These are phyloP conservation scores for Dendrocopos noguchii DNA, from an alignment of 2,113 vertebrate genomes.

Conservation along the genomic window DNA sequence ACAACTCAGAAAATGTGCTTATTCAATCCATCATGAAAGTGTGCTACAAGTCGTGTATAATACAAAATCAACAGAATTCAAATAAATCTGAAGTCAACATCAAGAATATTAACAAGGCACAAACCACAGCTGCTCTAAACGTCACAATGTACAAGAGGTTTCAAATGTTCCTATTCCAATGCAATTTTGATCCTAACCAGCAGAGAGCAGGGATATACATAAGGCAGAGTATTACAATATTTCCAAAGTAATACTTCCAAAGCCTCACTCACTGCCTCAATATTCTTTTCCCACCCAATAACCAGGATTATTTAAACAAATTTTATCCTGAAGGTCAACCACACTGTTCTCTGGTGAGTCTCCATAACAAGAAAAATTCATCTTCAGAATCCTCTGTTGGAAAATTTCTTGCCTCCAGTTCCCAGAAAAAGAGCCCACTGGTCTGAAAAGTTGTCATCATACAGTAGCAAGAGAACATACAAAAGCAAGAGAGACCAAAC, in stretches of 20 bases:
- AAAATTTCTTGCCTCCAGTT: not conserved
- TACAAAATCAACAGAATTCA: not conserved
- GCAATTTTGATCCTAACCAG: conserved; percentile 56
- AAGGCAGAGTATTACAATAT: not conserved
- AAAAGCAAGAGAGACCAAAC: not conserved
- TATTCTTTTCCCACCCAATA: not conserved
- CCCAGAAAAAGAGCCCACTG: not conserved
- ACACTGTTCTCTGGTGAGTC: not conserved
- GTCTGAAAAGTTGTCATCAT: not conserved
- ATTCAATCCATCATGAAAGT: not conserved
- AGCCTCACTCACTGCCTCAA: not conserved
- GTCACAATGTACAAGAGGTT: not conserved
- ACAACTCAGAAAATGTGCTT: not conserved
- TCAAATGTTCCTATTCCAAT: not conserved
- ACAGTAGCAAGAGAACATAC: not conserved
- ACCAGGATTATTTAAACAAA: not conserved
- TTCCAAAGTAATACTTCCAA: not conserved
- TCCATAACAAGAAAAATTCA: not conserved
- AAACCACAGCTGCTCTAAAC: conserved; percentile 2
- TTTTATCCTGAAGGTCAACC: not conserved
- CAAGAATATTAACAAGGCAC: not conserved
- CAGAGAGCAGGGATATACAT: conserved; percentile 54
- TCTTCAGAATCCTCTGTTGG: not conserved
- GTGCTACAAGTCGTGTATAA: not conserved
- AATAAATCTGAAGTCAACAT: conserved; percentile 3